Evolutionary conservation across 2,113 vertebrate species (phyloP), one percentile per base, ranked within the genome.

Genomic region (Plecturocebus donacophilus): DNA sequence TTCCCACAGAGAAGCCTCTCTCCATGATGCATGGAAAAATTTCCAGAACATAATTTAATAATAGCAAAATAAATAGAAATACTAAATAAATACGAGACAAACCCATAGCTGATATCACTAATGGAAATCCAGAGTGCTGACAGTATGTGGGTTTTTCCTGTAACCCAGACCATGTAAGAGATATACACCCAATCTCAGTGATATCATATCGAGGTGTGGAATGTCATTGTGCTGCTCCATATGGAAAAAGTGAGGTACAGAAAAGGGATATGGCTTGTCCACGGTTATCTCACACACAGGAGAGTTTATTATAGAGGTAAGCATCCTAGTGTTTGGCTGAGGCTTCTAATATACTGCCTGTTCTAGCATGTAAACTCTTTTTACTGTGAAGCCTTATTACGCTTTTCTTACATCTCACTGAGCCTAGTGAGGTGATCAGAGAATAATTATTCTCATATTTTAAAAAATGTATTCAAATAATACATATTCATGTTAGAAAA

Each of bases 1-100:
- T 77, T 87, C 87, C 91, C 83, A 77, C 95, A 77, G 96, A 94
- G 91, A 94, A 95, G 45, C 80, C 86, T 87, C 90, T 93, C 84
- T 96, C 79, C 86, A 91, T 83, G 93, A 93, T 83, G 77, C 61
- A 42, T 73, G 91, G 95, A 97, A 96, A 94, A 40, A 47, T 95
- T 97, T 98, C 94, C 64, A 98, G 96, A 81, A n/a, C 58, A 77
- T 95, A 97, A 96, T 96, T 81, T 96, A 97, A 97, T 96, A 96
- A 96, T 85, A 97, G 83, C 35, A 90, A 97, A 97, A 92, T 87
- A 97, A 96, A 94, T 73, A 97, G 87, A 86, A 95, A 94, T 68
- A 80, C 76, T 97, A 96, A 95, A 85, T 95, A 96, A 95, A 94
- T 88, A 61, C 58, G 47, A 6, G 30, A 77, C 21, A 87, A 95